Evolutionary conservation across 2,797 vertebrate genomes (phyloP), one percentile per base, ranked within the genome.

Genomic region (Odontamblyopus lacepedii): DNA sequence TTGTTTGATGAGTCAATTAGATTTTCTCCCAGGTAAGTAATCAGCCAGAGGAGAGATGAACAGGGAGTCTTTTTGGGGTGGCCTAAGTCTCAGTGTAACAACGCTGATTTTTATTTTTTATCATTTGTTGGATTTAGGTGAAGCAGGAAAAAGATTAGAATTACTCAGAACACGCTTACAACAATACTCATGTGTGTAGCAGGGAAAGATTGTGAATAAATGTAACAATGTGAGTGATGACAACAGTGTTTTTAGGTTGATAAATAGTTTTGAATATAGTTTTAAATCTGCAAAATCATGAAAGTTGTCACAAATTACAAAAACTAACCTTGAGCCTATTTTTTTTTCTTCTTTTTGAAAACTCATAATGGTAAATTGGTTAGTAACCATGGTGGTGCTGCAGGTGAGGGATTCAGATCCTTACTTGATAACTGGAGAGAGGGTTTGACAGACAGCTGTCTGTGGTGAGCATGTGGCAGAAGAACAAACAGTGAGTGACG

Each of bases 21-120:
- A 91, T 93, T 88, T 88, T 87, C 89, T 92, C 77, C 74, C 57
- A 88, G 89, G 89, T 91, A 91, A 92, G 84, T 93, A 91, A 90
- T 92, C 87, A 88, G 87, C 86, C 69, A 73, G 77, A 80, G 51
- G 59, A 84, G 84, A 80, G 86, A 90, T 86, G 87, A 89, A 90
- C 82, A 78, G 62, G 71, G 87, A 92, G 90, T 89, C 90, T 87
- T 92, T 92, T 90, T 88, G 77, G 83, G 80, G 80, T 85, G 83
- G 81, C 81, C 88, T 85, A 78, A 83, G 89, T 79, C 81, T 60
- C 62, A 19, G 70, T 71, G 60, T 69, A 78, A 75, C 85, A 81
- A 82, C 81, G 69, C 75, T 83, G 82, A 88, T 87, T 82, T 73
- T 86, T 83, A 3, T 48, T 48, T 48, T 48, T 38, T 2, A 84